phyloP scores from a whole-genome alignment of 2,797 vertebrate species.

The Fratercula arctica region DNA sequence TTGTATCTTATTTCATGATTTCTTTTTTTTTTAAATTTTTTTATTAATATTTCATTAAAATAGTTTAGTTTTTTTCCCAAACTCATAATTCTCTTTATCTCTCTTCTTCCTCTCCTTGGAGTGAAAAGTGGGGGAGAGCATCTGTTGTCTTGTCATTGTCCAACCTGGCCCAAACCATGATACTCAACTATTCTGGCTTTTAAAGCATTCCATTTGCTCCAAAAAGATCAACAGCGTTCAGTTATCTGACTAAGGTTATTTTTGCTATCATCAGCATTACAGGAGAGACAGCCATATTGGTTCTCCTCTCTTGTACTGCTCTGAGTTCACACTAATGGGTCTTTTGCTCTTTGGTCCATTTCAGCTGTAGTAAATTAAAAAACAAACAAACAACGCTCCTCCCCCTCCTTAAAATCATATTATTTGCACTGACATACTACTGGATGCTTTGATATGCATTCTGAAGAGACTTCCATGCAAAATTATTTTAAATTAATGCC shows the following conservation, averaged over 20 bases:
- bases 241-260: not conserved
- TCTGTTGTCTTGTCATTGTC: too few relatives aligned
- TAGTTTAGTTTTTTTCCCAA: too few relatives aligned
- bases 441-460: not conserved
- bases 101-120: too few relatives aligned
- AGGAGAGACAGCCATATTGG: not conserved
- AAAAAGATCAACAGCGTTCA: not conserved
- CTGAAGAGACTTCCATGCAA: not conserved
- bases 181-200: not conserved
- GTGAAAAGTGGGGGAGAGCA: too few relatives aligned
- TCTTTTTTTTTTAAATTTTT: too few relatives aligned
- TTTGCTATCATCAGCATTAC: not conserved
- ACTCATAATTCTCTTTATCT: too few relatives aligned
- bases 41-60: too few relatives aligned
- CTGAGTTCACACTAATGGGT: not conserved
- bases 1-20: too few relatives aligned
- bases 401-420: not conserved
- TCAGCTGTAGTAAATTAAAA: not conserved
- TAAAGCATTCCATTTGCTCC: not conserved
- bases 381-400: not conserved
- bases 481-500: not conserved
- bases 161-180: too few relatives aligned
- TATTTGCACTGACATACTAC: not conserved
- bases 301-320: not conserved
- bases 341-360: not conserved